Evolutionary conservation across 2,113 vertebrate genomes (phyloP).

Genomic region (Oncorhynchus mykiss): DNA sequence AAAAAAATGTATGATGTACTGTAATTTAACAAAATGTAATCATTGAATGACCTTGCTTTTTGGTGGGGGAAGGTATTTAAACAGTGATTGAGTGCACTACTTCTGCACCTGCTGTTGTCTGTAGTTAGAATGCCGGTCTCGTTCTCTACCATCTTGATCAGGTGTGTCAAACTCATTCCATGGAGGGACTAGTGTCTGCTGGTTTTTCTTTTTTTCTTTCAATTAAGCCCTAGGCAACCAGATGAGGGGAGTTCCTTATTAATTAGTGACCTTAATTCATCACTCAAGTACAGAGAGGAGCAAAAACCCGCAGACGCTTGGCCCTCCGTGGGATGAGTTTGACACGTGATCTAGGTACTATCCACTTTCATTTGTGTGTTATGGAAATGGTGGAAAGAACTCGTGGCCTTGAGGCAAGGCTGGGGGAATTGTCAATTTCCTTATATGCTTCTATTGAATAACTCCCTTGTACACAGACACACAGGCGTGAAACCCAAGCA

Average conservation of each 20-base stretch:
- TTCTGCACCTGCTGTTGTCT: neutral
- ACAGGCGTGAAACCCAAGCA: neutral
- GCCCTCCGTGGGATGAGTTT: too few relatives aligned
- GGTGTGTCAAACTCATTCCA: too few relatives aligned
- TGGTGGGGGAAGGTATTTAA: constrained; percentile 4
- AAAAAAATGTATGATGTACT: neutral
- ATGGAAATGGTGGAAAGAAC: neutral
- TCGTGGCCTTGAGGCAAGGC: neutral
- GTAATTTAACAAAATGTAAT: neutral
- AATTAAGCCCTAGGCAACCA: too few relatives aligned
- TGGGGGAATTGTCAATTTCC: neutral
- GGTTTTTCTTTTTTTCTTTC: too few relatives aligned
- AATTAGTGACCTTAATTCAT: too few relatives aligned
- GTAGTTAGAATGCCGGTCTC: neutral
- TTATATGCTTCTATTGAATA: neutral
- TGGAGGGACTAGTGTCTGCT: too few relatives aligned
- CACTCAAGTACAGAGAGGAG: too few relatives aligned
- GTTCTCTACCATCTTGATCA: neutral
- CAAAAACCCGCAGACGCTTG: too few relatives aligned
- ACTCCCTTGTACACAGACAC: neutral
- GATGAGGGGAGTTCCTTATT: too few relatives aligned
- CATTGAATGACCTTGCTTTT: constrained; percentile 2
- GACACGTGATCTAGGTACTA: neutral
- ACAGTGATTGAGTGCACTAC: neutral
- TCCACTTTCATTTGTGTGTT: neutral